These are phyloP conservation scores for Prunella himalayana DNA, from an alignment of 2,113 vertebrate genomes.

Conservation along the genomic window DNA sequence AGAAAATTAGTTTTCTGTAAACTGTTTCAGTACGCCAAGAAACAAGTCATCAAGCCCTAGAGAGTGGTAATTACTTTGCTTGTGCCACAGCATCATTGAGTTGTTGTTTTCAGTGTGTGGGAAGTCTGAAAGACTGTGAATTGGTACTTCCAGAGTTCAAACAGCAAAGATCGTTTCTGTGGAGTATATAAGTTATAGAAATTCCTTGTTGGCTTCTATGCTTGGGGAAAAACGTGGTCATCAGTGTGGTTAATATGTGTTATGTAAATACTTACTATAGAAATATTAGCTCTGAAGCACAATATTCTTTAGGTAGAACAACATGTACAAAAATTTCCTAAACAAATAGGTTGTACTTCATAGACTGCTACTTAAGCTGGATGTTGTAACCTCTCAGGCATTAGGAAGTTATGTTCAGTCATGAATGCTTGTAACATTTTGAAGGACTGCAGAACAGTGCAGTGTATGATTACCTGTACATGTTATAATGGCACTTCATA, in stretches of 20 bases:
- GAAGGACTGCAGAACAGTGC: neutral
- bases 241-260: neutral
- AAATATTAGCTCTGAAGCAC: neutral
- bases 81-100: neutral
- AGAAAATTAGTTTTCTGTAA: neutral
- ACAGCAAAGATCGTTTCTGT: neutral
- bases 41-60: neutral
- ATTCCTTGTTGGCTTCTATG: neutral
- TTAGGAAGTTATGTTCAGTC: neutral
- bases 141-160: neutral
- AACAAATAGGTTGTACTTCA: neutral
- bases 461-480: neutral
- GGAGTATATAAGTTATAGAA: neutral
- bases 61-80: neutral
- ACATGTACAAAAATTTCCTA: neutral
- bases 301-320: neutral
- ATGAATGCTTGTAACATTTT: neutral
- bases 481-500: neutral
- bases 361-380: neutral
- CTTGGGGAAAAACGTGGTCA: neutral
- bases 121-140: neutral
- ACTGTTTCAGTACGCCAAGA: neutral
- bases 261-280: neutral
- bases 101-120: neutral
- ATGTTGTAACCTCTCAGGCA: neutral